These are phyloP conservation scores for Congeria kusceri DNA, from an alignment of 2,888 invertebrate genomes.

Conservation along the genomic window DNA sequence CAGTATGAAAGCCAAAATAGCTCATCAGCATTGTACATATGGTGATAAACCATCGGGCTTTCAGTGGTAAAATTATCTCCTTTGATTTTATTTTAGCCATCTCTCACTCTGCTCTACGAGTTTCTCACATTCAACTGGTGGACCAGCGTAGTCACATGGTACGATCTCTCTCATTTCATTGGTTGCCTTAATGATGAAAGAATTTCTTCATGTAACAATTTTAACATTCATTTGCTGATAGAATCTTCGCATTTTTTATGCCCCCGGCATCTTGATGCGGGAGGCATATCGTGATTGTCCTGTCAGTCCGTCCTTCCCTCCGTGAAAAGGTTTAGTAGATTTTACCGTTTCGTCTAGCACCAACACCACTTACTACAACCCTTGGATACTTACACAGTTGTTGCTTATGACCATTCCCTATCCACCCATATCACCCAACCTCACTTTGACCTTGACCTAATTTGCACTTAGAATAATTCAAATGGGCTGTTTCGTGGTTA, in stretches of 20 bases:
- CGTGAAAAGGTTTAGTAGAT: too few species aligned
- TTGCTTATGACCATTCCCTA: too few species aligned
- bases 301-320: neutral
- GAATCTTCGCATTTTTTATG: neutral
- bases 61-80: neutral
- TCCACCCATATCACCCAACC: too few species aligned
- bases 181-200: neutral
- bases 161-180: constrained; percentile 41
- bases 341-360: too few species aligned
- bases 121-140: constrained; percentile 81
- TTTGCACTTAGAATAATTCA: too few species aligned
- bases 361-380: too few species aligned
- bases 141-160: constrained; percentile 81
- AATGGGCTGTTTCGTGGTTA: too few species aligned
- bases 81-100: constrained; percentile 70
- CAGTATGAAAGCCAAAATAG: too few species aligned
- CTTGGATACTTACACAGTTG: too few species aligned
- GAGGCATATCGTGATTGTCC: neutral
- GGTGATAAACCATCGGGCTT: too few species aligned
- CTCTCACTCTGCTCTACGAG: constrained; percentile 77
- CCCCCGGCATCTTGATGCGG: neutral
- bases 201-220: neutral
- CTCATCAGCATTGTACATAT: too few species aligned
- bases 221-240: neutral
- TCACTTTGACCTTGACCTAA: too few species aligned